phyloP scores from a whole-genome alignment of 2,113 vertebrate genomes.

The Amphilophus citrinellus region DNA sequence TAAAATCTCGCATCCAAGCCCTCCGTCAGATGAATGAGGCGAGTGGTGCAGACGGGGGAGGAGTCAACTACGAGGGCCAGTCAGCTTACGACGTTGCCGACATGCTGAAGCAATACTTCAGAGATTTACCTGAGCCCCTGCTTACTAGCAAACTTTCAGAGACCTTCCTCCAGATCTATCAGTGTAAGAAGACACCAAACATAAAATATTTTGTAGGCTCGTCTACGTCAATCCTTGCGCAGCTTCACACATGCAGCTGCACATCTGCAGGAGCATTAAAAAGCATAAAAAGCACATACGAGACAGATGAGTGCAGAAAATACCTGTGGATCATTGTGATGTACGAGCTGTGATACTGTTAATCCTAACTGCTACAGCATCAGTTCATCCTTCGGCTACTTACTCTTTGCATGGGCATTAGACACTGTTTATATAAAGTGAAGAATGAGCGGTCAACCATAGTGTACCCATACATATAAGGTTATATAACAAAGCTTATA shows the following conservation, averaged over 20 bases:
- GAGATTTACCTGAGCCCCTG: constrained; percentile 95
- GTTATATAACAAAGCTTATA: constrained; percentile 56
- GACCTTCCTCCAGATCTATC: constrained; percentile 98
- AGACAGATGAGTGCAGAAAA: constrained; percentile 59
- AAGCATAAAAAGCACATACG: constrained; percentile 13
- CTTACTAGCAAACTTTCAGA: constrained; percentile 96
- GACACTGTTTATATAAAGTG: constrained; percentile 21
- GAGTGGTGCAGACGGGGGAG: constrained; percentile 83
- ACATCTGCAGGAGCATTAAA: background rate
- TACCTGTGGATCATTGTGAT: constrained; percentile 23
- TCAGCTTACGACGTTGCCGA: constrained; percentile 96
- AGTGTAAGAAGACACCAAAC: constrained; percentile 86
- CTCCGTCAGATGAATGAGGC: constrained; percentile 95
- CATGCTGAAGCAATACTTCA: constrained; percentile 98
- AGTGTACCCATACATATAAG: background rate
- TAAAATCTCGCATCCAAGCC: constrained; percentile 96
- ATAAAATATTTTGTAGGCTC: background rate
- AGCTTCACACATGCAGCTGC: background rate
- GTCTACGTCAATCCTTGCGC: background rate
- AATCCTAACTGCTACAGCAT: background rate
- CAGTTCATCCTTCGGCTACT: background rate
- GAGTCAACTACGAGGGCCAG: constrained; percentile 93
- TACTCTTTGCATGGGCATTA: background rate
- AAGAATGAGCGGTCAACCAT: constrained; percentile 7
- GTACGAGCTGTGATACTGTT: constrained; percentile 1